Conservation (phyloP, 2,888 invertebrate genomes). For the Drosophila picticornis region DNA sequence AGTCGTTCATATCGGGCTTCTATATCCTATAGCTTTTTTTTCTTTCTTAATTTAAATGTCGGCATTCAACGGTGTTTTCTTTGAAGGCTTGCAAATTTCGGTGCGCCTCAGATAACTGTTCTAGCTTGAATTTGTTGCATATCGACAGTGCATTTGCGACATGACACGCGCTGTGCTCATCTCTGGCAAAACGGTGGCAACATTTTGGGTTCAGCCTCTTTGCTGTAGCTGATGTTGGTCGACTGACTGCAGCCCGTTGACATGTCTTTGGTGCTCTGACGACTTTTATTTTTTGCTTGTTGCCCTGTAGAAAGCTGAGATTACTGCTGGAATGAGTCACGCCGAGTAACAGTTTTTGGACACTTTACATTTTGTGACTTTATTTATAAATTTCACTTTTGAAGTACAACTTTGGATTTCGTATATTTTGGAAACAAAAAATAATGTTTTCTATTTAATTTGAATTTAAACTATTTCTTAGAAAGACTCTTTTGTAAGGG, state of each 20-base stretch:
- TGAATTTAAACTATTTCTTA: neutral
- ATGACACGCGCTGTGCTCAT: slow-evolving; percentile 16
- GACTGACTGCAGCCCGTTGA: slow-evolving; percentile 24
- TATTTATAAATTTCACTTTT: neutral
- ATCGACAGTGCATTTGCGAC: neutral
- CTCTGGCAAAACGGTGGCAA: neutral
- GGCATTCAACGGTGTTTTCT: neutral
- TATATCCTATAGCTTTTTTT: neutral
- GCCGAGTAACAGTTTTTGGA: neutral
- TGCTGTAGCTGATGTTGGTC: slow-evolving; percentile 38
- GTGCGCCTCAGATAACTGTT: neutral
- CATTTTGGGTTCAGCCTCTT: slow-evolving; percentile 43
- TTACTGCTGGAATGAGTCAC: slow-evolving; percentile 3
- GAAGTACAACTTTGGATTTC: neutral
- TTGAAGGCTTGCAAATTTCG: neutral
- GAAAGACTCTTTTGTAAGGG: neutral
- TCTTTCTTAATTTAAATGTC: neutral
- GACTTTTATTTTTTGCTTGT: slow-evolving; percentile 11
- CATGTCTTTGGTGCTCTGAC: slow-evolving; percentile 42
- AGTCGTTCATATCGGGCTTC: neutral
- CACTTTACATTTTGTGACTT: neutral
- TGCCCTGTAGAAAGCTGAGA: slow-evolving; percentile 16
- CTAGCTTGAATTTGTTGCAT: neutral
- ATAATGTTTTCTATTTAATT: neutral
- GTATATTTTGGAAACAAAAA: neutral